Evolutionary conservation across 2,888 invertebrate genomes (phyloP).

Genomic region (Tipula vernalis): DNA sequence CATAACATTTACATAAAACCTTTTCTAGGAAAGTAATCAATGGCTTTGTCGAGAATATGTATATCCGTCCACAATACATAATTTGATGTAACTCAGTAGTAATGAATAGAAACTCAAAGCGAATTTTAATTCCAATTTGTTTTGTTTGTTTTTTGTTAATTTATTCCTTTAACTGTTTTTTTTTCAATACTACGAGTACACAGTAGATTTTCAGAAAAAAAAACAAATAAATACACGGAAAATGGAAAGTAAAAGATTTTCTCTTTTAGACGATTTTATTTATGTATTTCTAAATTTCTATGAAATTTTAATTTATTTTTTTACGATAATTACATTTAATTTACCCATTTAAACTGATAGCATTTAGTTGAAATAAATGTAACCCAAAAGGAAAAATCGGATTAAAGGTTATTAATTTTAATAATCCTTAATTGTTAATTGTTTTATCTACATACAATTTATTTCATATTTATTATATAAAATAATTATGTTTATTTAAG

Average conservation of each 20-base stretch:
- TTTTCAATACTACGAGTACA: background rate
- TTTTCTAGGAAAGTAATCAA: too few relatives aligned
- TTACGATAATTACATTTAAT: background rate
- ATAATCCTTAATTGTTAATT: background rate
- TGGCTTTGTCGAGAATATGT: too few relatives aligned
- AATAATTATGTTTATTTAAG: too few relatives aligned
- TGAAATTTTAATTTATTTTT: background rate
- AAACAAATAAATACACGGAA: background rate
- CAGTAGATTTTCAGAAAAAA: background rate
- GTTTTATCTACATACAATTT: too few relatives aligned
- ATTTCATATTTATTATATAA: too few relatives aligned
- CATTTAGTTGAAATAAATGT: background rate
- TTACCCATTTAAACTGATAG: background rate
- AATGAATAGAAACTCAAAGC: background rate
- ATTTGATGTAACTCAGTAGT: too few relatives aligned
- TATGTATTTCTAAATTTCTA: background rate
- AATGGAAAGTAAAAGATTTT: background rate
- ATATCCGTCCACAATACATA: too few relatives aligned
- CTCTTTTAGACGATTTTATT: background rate
- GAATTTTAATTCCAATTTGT: background rate
- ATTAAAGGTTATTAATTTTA: background rate
- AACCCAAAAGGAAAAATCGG: background rate
- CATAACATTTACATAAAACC: too few relatives aligned
- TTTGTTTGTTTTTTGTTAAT: too few relatives aligned
- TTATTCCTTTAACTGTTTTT: background rate